Conservation (phyloP, 2,888 invertebrate genomes). For the Melinopterus prodromus region DNA sequence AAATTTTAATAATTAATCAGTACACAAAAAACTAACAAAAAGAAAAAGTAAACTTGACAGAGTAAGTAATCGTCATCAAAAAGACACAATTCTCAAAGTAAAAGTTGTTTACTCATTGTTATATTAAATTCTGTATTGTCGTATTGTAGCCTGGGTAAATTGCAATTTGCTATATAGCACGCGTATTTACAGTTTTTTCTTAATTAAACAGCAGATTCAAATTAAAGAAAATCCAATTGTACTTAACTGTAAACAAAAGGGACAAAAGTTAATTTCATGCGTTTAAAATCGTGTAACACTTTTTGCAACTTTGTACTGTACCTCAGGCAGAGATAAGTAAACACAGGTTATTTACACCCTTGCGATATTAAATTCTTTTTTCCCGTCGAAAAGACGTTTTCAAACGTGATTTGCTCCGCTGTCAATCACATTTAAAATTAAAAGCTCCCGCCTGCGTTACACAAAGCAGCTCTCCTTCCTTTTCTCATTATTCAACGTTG, state of each 20-base stretch:
- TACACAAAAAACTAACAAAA: too few species aligned
- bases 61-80: too few species aligned
- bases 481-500: neutral
- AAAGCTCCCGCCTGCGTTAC: neutral
- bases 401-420: neutral
- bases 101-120: too few species aligned
- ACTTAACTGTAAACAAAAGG: neutral
- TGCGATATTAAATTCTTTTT: conserved; percentile 4
- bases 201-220: too few species aligned
- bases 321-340: neutral
- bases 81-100: too few species aligned
- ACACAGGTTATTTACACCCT: neutral
- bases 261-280: neutral
- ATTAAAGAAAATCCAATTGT: too few species aligned
- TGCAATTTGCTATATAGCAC: too few species aligned
- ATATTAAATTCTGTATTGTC: too few species aligned
- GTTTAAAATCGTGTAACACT: neutral
- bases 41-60: too few species aligned
- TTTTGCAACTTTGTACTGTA: neutral
- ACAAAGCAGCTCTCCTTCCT: neutral
- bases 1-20: too few species aligned
- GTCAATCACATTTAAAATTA: neutral
- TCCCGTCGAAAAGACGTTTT: neutral
- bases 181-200: too few species aligned
- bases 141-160: too few species aligned